Conservation (phyloP, 2,797 vertebrate species). For the Setipinna tenuifilis region DNA sequence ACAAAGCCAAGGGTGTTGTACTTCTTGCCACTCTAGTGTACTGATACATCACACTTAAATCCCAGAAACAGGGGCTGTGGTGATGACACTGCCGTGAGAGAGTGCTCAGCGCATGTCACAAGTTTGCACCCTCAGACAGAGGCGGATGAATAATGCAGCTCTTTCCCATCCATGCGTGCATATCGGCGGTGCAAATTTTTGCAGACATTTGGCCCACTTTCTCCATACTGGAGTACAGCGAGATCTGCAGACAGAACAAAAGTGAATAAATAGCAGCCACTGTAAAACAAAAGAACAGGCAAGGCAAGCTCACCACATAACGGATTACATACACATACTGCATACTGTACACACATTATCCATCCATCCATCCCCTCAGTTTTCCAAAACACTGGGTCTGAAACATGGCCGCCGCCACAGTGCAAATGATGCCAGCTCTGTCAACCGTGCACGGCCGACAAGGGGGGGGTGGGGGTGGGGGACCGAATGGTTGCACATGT, state of each 20-base stretch:
- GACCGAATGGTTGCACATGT: background rate
- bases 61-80: background rate
- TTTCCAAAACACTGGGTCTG: background rate
- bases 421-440: slow-evolving; percentile 10
- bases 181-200: slow-evolving; percentile 22
- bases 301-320: background rate
- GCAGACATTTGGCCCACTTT: slow-evolving; percentile 25
- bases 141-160: slow-evolving; percentile 19
- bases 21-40: background rate
- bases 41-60: background rate
- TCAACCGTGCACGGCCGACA: background rate
- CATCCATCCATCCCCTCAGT: background rate
- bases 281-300: background rate
- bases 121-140: slow-evolving; percentile 22
- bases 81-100: background rate
- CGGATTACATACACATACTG: background rate
- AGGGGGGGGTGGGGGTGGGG: background rate
- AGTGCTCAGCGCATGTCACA: background rate
- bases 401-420: background rate
- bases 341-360: background rate
- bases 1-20: background rate
- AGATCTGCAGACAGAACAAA: background rate
- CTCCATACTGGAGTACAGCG: slow-evolving; percentile 8
- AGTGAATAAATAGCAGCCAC: slow-evolving; percentile 26
- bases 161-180: background rate